phyloP scores from a whole-genome alignment of 2,888 invertebrate species.

The Rhyacophila evoluta region DNA sequence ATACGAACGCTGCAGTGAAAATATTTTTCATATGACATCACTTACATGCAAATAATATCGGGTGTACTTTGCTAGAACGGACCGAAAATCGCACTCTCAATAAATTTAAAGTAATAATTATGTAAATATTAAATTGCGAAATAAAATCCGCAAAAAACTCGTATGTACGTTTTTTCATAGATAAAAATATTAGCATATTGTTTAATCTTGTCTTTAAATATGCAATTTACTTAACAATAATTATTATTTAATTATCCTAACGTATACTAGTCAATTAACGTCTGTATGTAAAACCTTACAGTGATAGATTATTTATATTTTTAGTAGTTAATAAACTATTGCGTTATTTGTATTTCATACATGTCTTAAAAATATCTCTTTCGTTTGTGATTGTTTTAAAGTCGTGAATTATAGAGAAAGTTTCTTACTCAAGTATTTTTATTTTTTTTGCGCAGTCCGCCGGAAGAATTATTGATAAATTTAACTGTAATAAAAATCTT shows the following conservation, averaged over 20 bases:
- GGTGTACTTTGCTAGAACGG: not conserved
- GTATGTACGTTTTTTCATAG: not conserved
- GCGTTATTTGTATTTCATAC: not conserved
- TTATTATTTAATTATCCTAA: constrained; percentile 2
- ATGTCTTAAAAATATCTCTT: not conserved
- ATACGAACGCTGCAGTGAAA: not conserved
- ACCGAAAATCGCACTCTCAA: not conserved
- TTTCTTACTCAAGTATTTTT: not conserved
- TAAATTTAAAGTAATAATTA: not conserved
- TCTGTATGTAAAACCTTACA: not conserved
- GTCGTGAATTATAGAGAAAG: not conserved
- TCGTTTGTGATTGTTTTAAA: not conserved
- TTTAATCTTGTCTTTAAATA: not conserved
- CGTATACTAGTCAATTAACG: constrained; percentile 14
- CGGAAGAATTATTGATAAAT: too few species aligned
- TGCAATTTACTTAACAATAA: not conserved
- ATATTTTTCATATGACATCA: constrained; percentile 4
- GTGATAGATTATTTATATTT: not conserved
- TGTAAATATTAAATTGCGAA: not conserved
- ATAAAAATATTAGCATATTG: not conserved
- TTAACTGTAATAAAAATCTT: too few species aligned
- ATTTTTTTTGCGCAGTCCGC: too few species aligned
- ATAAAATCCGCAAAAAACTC: not conserved
- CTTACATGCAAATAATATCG: not conserved
- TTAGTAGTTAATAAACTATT: not conserved